phyloP scores from a whole-genome alignment of 2,797 vertebrate species.

The Neosalanx taihuensis region DNA sequence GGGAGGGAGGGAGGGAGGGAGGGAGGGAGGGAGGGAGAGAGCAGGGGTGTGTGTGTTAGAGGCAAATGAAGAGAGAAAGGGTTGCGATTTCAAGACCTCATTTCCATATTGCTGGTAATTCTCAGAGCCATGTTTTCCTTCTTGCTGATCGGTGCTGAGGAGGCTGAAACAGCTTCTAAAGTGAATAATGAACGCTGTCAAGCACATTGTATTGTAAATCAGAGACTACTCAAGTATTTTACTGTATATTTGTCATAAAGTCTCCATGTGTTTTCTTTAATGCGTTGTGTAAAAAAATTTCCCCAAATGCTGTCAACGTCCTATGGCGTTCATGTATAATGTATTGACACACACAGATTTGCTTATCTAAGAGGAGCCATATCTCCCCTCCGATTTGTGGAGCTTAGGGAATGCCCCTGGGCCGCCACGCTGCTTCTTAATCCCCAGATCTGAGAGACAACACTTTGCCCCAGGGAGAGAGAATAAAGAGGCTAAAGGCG shows the following conservation, averaged over 20 bases:
- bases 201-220: constrained; percentile 33
- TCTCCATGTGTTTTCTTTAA: constrained; percentile 11
- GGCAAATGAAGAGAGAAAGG: constrained; percentile 34
- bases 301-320: constrained; percentile 35
- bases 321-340: constrained; percentile 52
- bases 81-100: constrained; percentile 47
- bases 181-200: no score
- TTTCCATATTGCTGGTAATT: constrained; percentile 44
- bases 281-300: constrained; percentile 30
- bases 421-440: constrained; percentile 38
- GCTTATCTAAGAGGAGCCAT: constrained; percentile 66
- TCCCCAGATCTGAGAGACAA: constrained; percentile 54
- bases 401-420: constrained; percentile 48
- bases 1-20: no score
- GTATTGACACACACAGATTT: constrained; percentile 56
- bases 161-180: no score
- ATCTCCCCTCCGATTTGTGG: constrained; percentile 57
- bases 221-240: no score
- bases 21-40: constrained; percentile 29
- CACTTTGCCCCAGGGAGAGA: constrained; percentile 40
- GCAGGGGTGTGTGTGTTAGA: no score
- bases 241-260: no score
- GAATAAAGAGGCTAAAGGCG: constrained; percentile 35
- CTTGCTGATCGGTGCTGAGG: constrained; percentile 34
- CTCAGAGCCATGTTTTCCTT: constrained; percentile 41